phyloP scores from a whole-genome alignment of 2,888 invertebrate species.

The Lithophane ornitopus region DNA sequence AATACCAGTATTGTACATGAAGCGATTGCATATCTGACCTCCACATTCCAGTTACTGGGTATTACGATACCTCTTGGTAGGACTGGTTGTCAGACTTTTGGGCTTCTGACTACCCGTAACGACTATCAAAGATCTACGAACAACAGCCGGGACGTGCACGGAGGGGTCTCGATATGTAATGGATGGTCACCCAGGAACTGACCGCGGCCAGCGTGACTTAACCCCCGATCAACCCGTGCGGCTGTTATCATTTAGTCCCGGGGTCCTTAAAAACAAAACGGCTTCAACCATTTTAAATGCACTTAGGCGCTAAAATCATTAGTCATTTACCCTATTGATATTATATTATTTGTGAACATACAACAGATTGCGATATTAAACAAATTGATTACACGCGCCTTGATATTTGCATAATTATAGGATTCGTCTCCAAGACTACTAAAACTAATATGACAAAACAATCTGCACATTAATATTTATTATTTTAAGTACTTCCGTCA shows the following conservation, averaged over 20 bases:
- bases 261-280: not conserved
- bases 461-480: constrained; percentile 34
- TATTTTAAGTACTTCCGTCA: constrained; percentile 39
- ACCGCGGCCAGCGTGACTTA: not conserved
- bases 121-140: not conserved
- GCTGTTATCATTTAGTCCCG: not conserved
- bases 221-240: not conserved
- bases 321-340: constrained; percentile 7
- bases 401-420: constrained; percentile 35
- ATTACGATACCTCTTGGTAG: not conserved
- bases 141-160: not conserved
- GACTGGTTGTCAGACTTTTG: not conserved
- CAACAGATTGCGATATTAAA: constrained; percentile 6
- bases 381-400: constrained; percentile 16
- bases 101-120: not conserved
- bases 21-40: too few relatives aligned
- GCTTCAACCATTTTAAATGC: not conserved
- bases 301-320: not conserved
- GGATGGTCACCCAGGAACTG: not conserved
- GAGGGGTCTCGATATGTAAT: not conserved
- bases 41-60: not conserved
- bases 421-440: not conserved
- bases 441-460: constrained; percentile 30
- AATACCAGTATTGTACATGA: not conserved
- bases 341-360: constrained; percentile 5